Conservation (phyloP, 2,888 invertebrate species). For the Scaptomyza parva region DNA sequence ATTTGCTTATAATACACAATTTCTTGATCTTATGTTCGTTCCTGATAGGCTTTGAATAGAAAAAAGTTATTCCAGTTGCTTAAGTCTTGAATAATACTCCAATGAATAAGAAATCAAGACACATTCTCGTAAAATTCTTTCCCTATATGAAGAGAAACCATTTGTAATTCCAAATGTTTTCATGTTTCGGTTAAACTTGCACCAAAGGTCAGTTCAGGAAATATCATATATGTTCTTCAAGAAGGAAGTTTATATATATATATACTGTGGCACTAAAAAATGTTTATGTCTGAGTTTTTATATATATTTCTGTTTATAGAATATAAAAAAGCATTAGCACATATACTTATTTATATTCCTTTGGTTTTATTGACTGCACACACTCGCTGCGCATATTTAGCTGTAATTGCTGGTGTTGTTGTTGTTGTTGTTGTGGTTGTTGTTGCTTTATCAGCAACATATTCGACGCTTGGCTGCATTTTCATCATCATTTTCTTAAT, state of each 20-base stretch:
- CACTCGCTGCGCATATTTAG: constrained; percentile 43
- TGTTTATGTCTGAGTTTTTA: neutral
- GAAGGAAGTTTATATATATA: neutral
- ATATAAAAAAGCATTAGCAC: neutral
- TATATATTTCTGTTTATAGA: too few relatives aligned
- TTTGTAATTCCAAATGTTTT: too few relatives aligned
- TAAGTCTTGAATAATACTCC: too few relatives aligned
- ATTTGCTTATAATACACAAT: too few relatives aligned
- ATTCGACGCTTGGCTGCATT: constrained; percentile 73
- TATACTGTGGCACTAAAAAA: neutral
- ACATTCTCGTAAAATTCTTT: too few relatives aligned
- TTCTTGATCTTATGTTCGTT: too few relatives aligned
- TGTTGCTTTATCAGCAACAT: constrained; percentile 64
- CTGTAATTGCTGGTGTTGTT: constrained; percentile 30
- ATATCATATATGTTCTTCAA: too few relatives aligned
- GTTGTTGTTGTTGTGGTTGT: constrained; percentile 15
- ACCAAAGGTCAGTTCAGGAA: too few relatives aligned
- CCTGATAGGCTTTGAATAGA: too few relatives aligned
- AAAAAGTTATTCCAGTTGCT: too few relatives aligned
- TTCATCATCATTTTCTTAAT: constrained; percentile 71
- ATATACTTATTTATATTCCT: constrained; percentile 30
- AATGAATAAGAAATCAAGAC: too few relatives aligned
- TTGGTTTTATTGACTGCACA: constrained; percentile 71
- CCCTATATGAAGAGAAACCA: too few relatives aligned
- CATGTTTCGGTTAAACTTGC: neutral